These are phyloP conservation scores for Bursaphelenchus okinawaensis DNA, from an alignment of 2,888 invertebrate genomes.

Conservation along the genomic window DNA sequence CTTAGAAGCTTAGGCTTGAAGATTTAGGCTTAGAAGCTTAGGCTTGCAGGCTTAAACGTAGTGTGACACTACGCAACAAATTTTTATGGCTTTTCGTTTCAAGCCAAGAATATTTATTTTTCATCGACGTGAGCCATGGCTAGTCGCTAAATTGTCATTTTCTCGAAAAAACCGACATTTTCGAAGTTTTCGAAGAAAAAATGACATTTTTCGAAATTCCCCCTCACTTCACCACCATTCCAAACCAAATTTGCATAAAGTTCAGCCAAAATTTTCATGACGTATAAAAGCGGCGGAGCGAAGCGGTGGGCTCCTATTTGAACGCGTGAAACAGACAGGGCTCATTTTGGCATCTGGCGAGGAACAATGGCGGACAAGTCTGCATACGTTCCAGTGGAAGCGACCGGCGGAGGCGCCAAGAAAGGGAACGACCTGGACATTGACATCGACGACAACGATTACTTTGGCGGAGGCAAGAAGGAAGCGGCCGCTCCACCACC, in stretches of 20 bases:
- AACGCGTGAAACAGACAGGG: background rate
- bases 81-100: too few species aligned
- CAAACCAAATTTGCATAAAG: background rate
- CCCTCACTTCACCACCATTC: background rate
- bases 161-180: too few species aligned
- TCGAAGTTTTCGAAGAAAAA: too few species aligned
- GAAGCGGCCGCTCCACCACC: slow-evolving; percentile 10
- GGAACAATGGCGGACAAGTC: slow-evolving; percentile 27
- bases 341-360: background rate
- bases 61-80: too few species aligned
- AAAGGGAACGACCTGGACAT: slow-evolving; percentile 22
- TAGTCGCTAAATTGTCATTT: too few species aligned
- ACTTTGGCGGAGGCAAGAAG: slow-evolving; percentile 20
- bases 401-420: slow-evolving; percentile 17
- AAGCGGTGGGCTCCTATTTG: background rate
- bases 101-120: too few species aligned
- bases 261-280: background rate
- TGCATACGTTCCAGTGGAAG: slow-evolving; percentile 30
- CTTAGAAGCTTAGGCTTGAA: too few species aligned
- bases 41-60: too few species aligned
- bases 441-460: slow-evolving; percentile 29
- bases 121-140: too few species aligned
- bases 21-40: too few species aligned
- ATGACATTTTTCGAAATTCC: too few species aligned
- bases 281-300: background rate